These are phyloP conservation scores for Cirrhinus mrigala DNA, from an alignment of 2,797 vertebrate genomes.

Conservation along the genomic window DNA sequence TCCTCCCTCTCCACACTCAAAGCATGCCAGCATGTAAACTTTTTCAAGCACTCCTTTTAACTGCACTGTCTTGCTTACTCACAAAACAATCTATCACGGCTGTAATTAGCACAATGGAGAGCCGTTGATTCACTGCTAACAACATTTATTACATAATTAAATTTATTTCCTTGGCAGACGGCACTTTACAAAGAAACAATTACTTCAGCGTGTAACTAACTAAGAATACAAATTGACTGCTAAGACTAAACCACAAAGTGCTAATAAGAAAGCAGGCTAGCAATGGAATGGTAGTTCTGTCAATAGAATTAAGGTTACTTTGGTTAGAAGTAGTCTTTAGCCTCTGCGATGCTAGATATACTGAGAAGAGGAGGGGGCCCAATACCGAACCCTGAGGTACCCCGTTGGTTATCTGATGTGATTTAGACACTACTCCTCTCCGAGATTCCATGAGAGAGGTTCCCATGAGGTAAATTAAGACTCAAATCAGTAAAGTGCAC, in stretches of 20 bases:
- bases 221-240: constrained; percentile 33
- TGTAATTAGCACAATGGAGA: constrained; percentile 65
- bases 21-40: constrained; percentile 5
- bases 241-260: constrained; percentile 42
- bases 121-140: constrained; percentile 38
- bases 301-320: neutral
- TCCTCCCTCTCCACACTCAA: constrained; percentile 1
- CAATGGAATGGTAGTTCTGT: neutral
- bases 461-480: neutral
- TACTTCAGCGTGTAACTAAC: constrained; percentile 35
- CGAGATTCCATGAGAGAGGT: neutral
- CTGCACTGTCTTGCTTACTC: constrained; percentile 22
- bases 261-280: constrained; percentile 46
- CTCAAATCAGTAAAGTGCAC: neutral
- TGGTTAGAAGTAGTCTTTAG: neutral
- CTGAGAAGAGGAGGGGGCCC: neutral
- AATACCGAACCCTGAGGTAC: constrained; percentile 14
- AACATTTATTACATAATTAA: constrained; percentile 47
- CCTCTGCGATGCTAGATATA: neutral
- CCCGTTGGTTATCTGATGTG: neutral
- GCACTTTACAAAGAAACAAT: constrained; percentile 46
- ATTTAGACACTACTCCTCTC: neutral
- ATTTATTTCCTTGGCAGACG: constrained; percentile 48
- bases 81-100: constrained; percentile 61
- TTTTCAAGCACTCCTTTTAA: constrained; percentile 19